Conservation (phyloP, 2,797 vertebrate species). For the Onychomys torridus region DNA sequence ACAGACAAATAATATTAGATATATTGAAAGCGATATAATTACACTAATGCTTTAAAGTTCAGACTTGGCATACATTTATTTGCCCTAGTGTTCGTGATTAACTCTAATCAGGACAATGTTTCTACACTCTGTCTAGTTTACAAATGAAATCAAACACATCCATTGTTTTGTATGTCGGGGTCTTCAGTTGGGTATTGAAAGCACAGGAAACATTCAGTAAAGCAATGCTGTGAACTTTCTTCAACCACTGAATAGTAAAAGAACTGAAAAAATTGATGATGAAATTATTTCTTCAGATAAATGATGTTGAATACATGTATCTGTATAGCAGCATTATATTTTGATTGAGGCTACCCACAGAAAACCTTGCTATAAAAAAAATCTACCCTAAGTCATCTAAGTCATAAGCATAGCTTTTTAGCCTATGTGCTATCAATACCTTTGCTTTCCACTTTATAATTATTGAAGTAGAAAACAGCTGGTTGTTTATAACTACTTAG, state of each 20-base stretch:
- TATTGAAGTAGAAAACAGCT: conserved; percentile 49
- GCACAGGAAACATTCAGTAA: not conserved
- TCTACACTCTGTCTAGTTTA: conserved; percentile 9
- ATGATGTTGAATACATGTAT: not conserved
- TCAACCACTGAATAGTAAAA: conserved; percentile 33
- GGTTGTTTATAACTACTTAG: conserved; percentile 27
- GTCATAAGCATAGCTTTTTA: conserved; percentile 5
- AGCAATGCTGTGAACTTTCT: conserved; percentile 17
- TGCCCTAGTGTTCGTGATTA: conserved; percentile 57
- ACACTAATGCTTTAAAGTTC: conserved; percentile 65
- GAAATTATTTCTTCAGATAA: conserved; percentile 62
- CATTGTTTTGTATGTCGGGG: not conserved
- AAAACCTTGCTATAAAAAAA: conserved; percentile 55
- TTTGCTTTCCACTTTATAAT: conserved; percentile 27
- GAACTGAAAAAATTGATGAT: conserved; percentile 47
- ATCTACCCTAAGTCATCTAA: conserved; percentile 24
- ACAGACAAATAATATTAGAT: conserved; percentile 64
- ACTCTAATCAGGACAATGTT: conserved; percentile 58
- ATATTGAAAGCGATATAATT: conserved; percentile 69
- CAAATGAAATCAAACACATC: conserved; percentile 34
- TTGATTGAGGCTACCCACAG: not conserved
- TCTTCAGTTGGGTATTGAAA: conserved; percentile 60
- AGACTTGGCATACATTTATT: conserved; percentile 48
- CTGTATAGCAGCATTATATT: not conserved
- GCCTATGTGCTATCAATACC: not conserved